Conservation (phyloP, 2,113 vertebrate species). For the Ia io region DNA sequence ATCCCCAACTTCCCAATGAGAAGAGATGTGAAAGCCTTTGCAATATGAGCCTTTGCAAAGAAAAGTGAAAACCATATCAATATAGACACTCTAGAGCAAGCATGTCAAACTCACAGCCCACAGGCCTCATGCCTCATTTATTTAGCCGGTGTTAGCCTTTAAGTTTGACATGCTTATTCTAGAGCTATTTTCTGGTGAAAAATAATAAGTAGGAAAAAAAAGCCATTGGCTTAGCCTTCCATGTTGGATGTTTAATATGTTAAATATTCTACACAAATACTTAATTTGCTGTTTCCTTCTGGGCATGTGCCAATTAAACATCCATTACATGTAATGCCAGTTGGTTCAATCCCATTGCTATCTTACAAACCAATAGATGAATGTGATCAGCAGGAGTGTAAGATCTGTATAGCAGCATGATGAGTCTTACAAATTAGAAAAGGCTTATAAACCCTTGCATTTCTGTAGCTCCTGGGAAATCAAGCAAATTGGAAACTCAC, state of each 20-base stretch:
- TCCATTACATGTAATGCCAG: conserved; percentile 27
- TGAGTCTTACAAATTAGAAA: conserved; percentile 39
- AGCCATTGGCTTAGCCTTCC: neutral
- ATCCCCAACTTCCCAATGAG: neutral
- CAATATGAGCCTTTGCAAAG: neutral
- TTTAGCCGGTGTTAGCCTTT: no score
- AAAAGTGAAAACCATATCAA: neutral
- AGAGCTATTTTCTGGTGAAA: neutral
- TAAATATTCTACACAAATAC: conserved; percentile 39
- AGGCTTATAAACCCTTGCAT: conserved; percentile 38
- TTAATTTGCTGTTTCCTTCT: conserved; percentile 30
- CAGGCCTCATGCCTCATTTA: no score
- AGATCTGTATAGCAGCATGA: neutral
- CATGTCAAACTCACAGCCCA: no score
- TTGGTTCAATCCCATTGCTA: conserved; percentile 29
- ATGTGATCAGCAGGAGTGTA: neutral
- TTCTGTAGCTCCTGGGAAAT: conserved; percentile 50
- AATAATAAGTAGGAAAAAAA: conserved; percentile 21
- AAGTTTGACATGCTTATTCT: neutral
- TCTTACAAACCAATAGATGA: conserved; percentile 29
- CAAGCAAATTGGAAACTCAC: conserved; percentile 36
- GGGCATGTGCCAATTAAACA: conserved; percentile 11
- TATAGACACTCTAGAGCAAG: no score
- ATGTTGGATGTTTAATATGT: conserved; percentile 3
- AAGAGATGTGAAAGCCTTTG: neutral